Evolutionary conservation across 2,888 invertebrate species (phyloP).

Genomic region (Apeira syringaria): DNA sequence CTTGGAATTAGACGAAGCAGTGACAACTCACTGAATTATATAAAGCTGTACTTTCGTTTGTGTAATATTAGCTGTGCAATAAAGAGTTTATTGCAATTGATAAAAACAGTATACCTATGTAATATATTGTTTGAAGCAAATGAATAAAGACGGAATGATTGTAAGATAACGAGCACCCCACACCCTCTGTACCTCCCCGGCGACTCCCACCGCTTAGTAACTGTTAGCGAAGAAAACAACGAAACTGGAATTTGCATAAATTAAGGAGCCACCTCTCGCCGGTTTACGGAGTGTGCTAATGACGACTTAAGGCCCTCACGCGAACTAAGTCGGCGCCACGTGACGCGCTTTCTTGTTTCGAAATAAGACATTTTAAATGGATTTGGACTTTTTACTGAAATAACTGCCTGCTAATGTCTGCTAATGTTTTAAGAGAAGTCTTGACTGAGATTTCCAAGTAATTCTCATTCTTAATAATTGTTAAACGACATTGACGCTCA

Average conservation of each 20-base stretch:
- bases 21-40: too few relatives aligned
- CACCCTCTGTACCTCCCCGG: slow-evolving; percentile 19
- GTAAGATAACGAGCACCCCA: slow-evolving; percentile 32
- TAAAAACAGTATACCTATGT: too few relatives aligned
- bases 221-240: slow-evolving; percentile 68
- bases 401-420: neutral
- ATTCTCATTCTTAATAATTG: too few relatives aligned
- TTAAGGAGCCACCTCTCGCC: slow-evolving; percentile 66
- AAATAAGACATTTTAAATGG: neutral
- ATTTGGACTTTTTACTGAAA: slow-evolving; percentile 6
- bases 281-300: slow-evolving; percentile 67
- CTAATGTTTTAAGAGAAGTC: too few relatives aligned
- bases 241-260: slow-evolving; percentile 76
- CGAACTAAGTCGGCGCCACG: slow-evolving; percentile 56
- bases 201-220: slow-evolving; percentile 43
- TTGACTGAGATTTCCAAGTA: too few relatives aligned
- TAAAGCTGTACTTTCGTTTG: too few relatives aligned
- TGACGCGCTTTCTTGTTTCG: slow-evolving; percentile 32
- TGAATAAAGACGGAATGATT: neutral
- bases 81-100: too few relatives aligned
- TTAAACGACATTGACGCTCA: too few relatives aligned
- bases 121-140: too few relatives aligned
- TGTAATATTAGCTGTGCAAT: too few relatives aligned
- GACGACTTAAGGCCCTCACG: slow-evolving; percentile 61
- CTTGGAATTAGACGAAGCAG: too few relatives aligned